A percentile compares a stretch with the other conserved stretches of the same genome.
These are phyloP conservation scores for Rhopalosiphum padi DNA, from an alignment of 1,140 invertebrate genomes.

Conservation along the genomic window DNA sequence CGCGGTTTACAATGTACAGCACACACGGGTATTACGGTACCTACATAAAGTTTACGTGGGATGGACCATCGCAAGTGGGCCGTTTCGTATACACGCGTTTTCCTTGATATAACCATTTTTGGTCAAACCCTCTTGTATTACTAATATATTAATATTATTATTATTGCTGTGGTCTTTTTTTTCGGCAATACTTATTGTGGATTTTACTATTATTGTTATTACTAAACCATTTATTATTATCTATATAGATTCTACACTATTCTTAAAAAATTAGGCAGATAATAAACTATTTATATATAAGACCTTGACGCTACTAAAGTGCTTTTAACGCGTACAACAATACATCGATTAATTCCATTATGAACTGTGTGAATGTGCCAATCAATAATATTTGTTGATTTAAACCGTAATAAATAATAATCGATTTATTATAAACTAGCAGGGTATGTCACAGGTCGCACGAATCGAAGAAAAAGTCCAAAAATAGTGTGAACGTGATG, in stretches of 20 bases:
- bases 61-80: not conserved
- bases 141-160: constrained; percentile 6
- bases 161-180: too few species aligned
- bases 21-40: not conserved
- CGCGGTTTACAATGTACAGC: not conserved
- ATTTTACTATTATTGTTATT: constrained; percentile 17
- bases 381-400: constrained; percentile 30
- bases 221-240: not conserved
- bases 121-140: constrained; percentile 32
- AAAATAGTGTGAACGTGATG: not conserved
- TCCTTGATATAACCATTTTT: constrained; percentile 49
- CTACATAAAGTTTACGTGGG: not conserved
- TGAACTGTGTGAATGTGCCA: not conserved
- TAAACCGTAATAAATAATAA: not conserved
- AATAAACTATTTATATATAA: not conserved
- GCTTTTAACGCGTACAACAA: not conserved
- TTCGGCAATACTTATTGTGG: not conserved
- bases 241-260: not conserved
- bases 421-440: not conserved
- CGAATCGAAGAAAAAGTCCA: not conserved
- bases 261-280: not conserved
- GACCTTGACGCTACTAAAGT: not conserved
- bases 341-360: not conserved
- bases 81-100: not conserved
- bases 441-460: not conserved